These are phyloP conservation scores for Parascotia fuliginaria DNA, from an alignment of 2,888 invertebrate genomes.

Conservation along the genomic window DNA sequence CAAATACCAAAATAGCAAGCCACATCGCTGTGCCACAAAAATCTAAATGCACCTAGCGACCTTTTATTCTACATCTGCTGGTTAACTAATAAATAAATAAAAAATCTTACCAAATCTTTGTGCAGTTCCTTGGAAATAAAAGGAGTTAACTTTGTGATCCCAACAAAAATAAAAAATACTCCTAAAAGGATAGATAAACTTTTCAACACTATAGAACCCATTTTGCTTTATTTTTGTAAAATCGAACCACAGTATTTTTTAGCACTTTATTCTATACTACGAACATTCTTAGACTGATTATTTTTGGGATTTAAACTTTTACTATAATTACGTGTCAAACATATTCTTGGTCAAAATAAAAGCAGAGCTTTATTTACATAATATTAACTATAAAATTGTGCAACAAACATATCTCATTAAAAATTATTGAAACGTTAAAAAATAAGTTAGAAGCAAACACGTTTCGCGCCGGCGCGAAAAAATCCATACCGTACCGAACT, in stretches of 20 bases:
- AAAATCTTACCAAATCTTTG: constrained; percentile 98
- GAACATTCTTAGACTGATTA: constrained; percentile 24
- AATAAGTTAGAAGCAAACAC: constrained; percentile 50
- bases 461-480: constrained; percentile 85
- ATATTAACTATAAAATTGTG: constrained; percentile 3
- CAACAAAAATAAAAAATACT: constrained; percentile 97
- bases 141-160: constrained; percentile 96
- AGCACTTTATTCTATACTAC: constrained; percentile 50
- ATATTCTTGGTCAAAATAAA: constrained; percentile 12
- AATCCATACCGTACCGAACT: constrained; percentile 65
- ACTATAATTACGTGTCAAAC: constrained; percentile 20
- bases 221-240: constrained; percentile 59
- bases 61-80: constrained; percentile 52
- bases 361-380: constrained; percentile 1
- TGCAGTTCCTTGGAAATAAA: constrained; percentile 97
- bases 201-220: constrained; percentile 92
- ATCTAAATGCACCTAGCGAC: constrained; percentile 72
- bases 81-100: too few species aligned
- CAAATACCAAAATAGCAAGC: constrained; percentile 83
- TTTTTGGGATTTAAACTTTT: constrained; percentile 22
- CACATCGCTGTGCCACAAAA: constrained; percentile 76
- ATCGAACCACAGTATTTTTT: constrained; percentile 32
- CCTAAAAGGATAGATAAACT: constrained; percentile 96
- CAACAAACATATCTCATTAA: constrained; percentile 20
- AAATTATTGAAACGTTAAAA: constrained; percentile 17